phyloP scores from a whole-genome alignment of 2,888 invertebrate species.

The Zygaena filipendulae region DNA sequence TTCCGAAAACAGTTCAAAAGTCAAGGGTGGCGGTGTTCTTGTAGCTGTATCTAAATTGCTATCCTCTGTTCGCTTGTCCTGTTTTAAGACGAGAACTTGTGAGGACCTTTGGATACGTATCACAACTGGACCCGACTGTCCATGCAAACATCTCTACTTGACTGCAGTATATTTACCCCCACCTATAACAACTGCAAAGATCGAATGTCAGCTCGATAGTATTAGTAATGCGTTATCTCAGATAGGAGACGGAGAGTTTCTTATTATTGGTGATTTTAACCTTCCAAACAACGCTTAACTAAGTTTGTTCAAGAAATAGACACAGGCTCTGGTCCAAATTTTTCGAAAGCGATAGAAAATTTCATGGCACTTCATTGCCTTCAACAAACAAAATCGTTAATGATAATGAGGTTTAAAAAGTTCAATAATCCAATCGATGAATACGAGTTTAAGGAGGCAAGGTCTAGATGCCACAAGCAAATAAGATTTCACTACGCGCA shows the following conservation, averaged over 20 bases:
- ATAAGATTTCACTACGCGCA: no score
- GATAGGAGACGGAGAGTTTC: no score
- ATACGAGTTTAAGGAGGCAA: no score
- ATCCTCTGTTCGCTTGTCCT: background rate
- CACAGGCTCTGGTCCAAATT: conserved; percentile 2
- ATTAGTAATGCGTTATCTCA: no score
- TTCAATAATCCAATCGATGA: background rate
- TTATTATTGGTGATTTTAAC: conserved; percentile 1
- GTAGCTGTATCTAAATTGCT: background rate
- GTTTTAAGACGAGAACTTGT: background rate
- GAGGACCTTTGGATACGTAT: conserved; percentile 2
- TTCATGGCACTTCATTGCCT: conserved; percentile 1
- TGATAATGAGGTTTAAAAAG: background rate
- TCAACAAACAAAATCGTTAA: conserved; percentile 1
- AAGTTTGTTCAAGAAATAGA: no score
- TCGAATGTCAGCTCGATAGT: no score
- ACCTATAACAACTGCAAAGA: conserved; percentile 1
- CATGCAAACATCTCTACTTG: background rate
- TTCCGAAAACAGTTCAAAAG: background rate
- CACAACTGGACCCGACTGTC: no score
- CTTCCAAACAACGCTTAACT: no score
- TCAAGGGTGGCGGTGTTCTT: conserved; percentile 1
- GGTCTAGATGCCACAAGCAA: no score
- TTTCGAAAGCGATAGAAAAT: no score
- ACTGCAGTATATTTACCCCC: conserved; percentile 5